Conservation (phyloP, 2,113 vertebrate genomes). For the Hippocampus comes region DNA sequence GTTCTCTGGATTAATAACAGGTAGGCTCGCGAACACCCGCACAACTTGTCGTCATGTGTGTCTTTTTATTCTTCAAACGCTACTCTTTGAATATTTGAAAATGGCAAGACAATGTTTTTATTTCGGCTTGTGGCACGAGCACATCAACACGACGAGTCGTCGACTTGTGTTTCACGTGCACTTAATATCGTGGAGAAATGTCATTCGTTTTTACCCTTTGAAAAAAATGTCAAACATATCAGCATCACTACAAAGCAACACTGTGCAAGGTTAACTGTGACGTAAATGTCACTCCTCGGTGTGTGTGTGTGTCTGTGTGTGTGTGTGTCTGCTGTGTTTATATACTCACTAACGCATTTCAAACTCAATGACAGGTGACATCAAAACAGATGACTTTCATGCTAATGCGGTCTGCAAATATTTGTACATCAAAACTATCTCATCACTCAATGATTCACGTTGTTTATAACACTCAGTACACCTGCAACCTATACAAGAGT, state of each 20-base stretch:
- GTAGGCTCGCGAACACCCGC: constrained; percentile 43
- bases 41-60: constrained; percentile 42
- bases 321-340: not conserved
- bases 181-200: not conserved
- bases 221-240: not conserved
- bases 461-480: not conserved
- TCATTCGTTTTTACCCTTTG: not conserved
- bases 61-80: too few relatives aligned
- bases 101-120: not conserved
- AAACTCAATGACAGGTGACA: not conserved
- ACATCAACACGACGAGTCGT: not conserved
- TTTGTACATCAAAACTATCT: not conserved
- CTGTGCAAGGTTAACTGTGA: constrained; percentile 5
- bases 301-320: not conserved
- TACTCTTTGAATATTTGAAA: not conserved
- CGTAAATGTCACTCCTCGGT: not conserved
- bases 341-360: not conserved
- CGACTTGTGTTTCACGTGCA: not conserved
- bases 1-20: constrained; percentile 57
- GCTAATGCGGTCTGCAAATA: not conserved
- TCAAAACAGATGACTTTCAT: not conserved
- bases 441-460: not conserved
- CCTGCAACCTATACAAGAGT: not conserved
- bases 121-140: not conserved
- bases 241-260: constrained; percentile 1